Conservation (phyloP, 1,140 invertebrate genomes). For the Procambarus clarkii region DNA sequence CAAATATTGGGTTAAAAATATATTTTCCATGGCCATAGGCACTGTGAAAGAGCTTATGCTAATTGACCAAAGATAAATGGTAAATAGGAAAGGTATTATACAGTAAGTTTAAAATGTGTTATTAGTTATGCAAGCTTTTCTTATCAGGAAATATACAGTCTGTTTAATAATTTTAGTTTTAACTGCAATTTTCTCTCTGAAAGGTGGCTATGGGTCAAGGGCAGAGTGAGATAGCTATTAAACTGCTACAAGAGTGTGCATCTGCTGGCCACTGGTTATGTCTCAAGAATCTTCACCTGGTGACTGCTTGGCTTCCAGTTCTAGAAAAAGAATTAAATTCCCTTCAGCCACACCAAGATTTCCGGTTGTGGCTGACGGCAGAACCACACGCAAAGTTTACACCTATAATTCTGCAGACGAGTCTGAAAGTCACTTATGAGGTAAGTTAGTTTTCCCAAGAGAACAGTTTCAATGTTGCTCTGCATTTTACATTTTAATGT, state of each 20-base stretch:
- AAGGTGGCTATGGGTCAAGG: constrained; percentile 86
- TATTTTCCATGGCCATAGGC: too few species aligned
- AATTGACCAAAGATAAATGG: too few species aligned
- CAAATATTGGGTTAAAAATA: too few species aligned
- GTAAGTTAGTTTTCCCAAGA: constrained; percentile 75
- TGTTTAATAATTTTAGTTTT: not conserved
- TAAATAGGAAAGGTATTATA: too few species aligned
- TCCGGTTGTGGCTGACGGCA: constrained; percentile 87
- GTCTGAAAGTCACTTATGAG: constrained; percentile 91
- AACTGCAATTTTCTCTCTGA: not conserved
- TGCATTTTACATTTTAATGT: too few species aligned
- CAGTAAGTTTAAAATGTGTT: too few species aligned
- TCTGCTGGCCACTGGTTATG: constrained; percentile 85
- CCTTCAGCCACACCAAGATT: constrained; percentile 80
- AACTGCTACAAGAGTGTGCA: constrained; percentile 78
- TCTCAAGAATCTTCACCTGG: constrained; percentile 92
- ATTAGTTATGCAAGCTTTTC: too few species aligned
- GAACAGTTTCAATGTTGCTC: too few species aligned
- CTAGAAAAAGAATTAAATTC: constrained; percentile 84
- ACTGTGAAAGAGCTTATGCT: not conserved
- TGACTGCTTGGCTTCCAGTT: constrained; percentile 85
- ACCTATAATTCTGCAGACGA: constrained; percentile 81
- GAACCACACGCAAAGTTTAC: constrained; percentile 84
- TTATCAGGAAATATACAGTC: too few species aligned
- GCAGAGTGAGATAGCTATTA: constrained; percentile 81